Evolutionary conservation across 2,888 invertebrate genomes (phyloP), one percentile per base, ranked within the genome.

Genomic region (Catocala sponsa): DNA sequence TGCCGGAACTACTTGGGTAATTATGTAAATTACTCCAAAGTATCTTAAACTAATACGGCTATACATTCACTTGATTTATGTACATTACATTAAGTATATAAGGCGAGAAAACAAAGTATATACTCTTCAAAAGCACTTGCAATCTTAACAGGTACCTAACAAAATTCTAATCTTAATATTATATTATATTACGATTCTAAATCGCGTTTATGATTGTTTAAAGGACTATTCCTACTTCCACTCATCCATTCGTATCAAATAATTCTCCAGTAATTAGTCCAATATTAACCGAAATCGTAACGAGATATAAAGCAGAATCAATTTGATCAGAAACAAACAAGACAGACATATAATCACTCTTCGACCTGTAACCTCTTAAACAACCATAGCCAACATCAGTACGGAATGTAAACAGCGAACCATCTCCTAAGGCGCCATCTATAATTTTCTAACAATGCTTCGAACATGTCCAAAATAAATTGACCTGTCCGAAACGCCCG

Each of bases 361-460:
- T 76, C 82, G 85, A 92, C 92, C 94, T 89, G 59, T 88, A 84
- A 91, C 90, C 93, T 86, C 79, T 84, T 91, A 90, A 92, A 92
- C 88, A 88, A 89, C 87, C 88, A 83, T 70, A 84, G 86, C 85
- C 72, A 86, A 88, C 91, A 87, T 91, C 91, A 84, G 76, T 77
- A 78, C 79, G 91, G 93, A 94, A 94, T 94, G 94, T 93, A 94
- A 94, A 94, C 94, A 94, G 85, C 90, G 80, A 80, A 76, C 88
- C 89, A 91, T 92, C 91, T 92, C 90, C 90, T 83, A 72, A 91
- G 92, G 94, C 94, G 94, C 94, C 94, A 93, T 93, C 94, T 93
- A 88, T 94, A 94, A 94, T 94, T 93, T 93, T 89, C 91, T 86
- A 90, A 90, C 92, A 90, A 92, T 92, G 84, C 87, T 85, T 80